phyloP scores from a whole-genome alignment of 2,113 vertebrate genomes.

The Engystomops pustulosus region DNA sequence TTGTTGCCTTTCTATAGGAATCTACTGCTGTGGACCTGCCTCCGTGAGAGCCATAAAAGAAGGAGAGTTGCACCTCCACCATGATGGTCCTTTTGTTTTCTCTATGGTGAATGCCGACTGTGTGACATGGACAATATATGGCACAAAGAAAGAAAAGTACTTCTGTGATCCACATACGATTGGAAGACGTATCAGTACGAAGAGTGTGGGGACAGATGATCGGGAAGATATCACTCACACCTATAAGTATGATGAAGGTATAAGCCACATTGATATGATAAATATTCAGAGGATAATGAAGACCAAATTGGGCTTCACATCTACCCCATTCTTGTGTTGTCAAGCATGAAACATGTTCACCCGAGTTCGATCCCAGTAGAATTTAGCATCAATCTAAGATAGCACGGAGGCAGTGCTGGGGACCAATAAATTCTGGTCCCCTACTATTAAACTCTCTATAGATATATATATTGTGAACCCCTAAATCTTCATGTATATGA shows the following conservation, averaged over 20 bases:
- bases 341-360: no score
- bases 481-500: no score
- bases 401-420: no score
- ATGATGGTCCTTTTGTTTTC: conserved; percentile 68
- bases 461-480: no score
- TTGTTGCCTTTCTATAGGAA: conserved; percentile 58
- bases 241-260: conserved; percentile 74
- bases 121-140: conserved; percentile 72
- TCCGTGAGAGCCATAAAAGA: conserved; percentile 69
- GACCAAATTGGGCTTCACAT: no score
- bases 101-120: conserved; percentile 77
- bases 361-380: no score
- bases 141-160: conserved; percentile 65
- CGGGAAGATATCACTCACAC: conserved; percentile 68
- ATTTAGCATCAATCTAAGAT: no score
- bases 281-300: no score
- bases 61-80: conserved; percentile 67
- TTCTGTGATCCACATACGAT: conserved; percentile 60
- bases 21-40: conserved; percentile 71
- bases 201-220: conserved; percentile 64
- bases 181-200: conserved; percentile 72
- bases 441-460: no score
- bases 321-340: no score
- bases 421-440: no score
- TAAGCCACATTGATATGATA: background rate